phyloP scores from a whole-genome alignment of 2,113 vertebrate species.

The Indicator indicator region DNA sequence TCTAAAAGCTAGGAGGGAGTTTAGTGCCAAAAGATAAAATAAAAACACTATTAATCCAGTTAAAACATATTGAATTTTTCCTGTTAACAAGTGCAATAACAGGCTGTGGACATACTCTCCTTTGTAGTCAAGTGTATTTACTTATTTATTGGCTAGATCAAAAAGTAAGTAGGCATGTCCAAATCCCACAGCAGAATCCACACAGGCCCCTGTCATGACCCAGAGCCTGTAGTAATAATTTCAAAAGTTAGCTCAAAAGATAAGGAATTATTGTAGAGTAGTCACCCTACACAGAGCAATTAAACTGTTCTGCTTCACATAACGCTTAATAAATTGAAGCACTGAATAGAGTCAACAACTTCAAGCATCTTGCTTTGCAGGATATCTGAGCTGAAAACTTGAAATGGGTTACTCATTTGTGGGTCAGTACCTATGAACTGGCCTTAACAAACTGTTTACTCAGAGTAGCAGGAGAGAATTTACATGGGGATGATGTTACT shows the following conservation, averaged over 20 bases:
- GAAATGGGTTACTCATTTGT: neutral
- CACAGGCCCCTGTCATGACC: neutral
- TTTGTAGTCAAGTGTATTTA: neutral
- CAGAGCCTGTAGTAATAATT: neutral
- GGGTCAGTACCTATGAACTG: neutral
- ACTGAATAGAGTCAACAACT: neutral
- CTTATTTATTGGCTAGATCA: neutral
- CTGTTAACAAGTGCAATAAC: neutral
- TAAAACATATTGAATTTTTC: neutral
- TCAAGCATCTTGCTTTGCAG: neutral
- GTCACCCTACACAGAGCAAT: constrained; percentile 16
- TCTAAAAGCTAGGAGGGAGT: neutral
- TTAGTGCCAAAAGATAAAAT: neutral
- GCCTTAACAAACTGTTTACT: constrained; percentile 16
- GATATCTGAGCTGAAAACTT: neutral
- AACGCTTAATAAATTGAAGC: constrained; percentile 39
- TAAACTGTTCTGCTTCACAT: constrained; percentile 56
- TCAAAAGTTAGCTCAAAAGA: constrained; percentile 44
- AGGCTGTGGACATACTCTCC: neutral
- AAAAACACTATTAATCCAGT: neutral
- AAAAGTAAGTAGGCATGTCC: neutral
- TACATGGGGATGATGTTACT: neutral
- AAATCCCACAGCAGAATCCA: neutral
- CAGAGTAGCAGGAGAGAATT: neutral
- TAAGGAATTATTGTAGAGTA: neutral